Evolutionary conservation across 2,113 vertebrate species (phyloP).

Genomic region (Malurus cyaneus): DNA sequence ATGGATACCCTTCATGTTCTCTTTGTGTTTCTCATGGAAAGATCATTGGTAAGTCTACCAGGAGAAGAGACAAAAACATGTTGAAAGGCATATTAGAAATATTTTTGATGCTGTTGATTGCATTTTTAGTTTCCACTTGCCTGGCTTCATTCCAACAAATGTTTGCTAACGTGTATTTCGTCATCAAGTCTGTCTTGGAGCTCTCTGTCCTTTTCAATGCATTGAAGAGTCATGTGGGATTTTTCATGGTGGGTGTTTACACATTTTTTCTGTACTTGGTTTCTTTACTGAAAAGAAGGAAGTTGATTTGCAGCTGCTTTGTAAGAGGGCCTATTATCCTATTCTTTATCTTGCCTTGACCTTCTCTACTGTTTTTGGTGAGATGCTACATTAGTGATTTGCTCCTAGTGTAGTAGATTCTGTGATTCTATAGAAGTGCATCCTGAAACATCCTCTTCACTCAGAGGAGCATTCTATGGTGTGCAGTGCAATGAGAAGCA

Average conservation of each 20-base stretch:
- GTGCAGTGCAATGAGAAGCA: background rate
- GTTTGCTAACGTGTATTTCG: background rate
- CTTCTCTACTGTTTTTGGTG: background rate
- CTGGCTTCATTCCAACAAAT: background rate
- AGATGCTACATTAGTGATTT: background rate
- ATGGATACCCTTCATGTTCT: background rate
- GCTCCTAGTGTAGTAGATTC: background rate
- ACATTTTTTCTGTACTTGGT: background rate
- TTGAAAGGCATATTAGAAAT: background rate
- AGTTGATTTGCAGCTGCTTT: background rate
- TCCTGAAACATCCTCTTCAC: fast-evolving
- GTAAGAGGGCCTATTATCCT: background rate
- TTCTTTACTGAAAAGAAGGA: background rate
- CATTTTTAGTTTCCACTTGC: background rate
- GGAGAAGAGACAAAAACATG: background rate
- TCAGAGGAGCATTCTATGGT: background rate
- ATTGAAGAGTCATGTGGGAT: background rate
- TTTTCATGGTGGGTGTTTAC: background rate
- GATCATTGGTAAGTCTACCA: background rate
- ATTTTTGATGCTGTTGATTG: background rate
- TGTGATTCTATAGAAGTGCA: background rate
- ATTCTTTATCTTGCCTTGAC: background rate
- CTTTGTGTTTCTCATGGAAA: background rate
- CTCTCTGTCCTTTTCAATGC: background rate
- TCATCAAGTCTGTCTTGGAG: background rate